A percentile compares a stretch with the other conserved stretches of the same genome.
Conservation (phyloP, 2,888 invertebrate genomes). For the Macrophya annulata region DNA sequence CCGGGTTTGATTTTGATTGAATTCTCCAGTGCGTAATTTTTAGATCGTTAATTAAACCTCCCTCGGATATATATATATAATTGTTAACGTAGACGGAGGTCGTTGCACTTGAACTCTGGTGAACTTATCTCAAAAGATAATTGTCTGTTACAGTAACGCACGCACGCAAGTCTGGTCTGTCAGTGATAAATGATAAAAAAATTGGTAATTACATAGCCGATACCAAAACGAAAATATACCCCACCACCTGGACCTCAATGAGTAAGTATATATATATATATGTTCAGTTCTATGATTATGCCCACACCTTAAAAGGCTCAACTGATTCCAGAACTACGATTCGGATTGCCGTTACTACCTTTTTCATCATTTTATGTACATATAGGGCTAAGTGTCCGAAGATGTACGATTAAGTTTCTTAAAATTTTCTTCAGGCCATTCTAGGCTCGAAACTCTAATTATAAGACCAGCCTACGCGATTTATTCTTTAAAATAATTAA, state of each 20-base stretch:
- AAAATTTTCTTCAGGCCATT: not conserved
- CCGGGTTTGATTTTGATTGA: slow-evolving; percentile 27
- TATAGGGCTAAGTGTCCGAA: slow-evolving; percentile 10
- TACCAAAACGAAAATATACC: slow-evolving; percentile 1
- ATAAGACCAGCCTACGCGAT: not conserved
- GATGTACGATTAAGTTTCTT: not conserved
- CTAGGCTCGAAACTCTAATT: too few relatives aligned
- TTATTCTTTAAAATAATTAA: not conserved
- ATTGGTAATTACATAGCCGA: slow-evolving; percentile 28
- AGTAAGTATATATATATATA: too few relatives aligned
- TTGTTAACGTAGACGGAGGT: slow-evolving; percentile 40
- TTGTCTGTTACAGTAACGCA: slow-evolving; percentile 46
- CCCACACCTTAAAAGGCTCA: slow-evolving; percentile 19
- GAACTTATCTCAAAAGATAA: slow-evolving; percentile 48
- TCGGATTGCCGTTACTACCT: not conserved
- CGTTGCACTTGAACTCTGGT: slow-evolving; percentile 45
- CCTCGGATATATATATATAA: slow-evolving; percentile 21
- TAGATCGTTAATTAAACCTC: slow-evolving; percentile 43
- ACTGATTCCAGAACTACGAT: not conserved
- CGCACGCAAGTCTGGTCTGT: slow-evolving; percentile 37
- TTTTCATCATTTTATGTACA: not conserved
- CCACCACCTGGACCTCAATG: not conserved
- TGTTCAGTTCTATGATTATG: not conserved
- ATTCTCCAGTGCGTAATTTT: slow-evolving; percentile 20
- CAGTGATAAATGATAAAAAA: slow-evolving; percentile 51